phyloP scores from a whole-genome alignment of 2,797 vertebrate genomes.

The Brachyrhaphis roseni region DNA sequence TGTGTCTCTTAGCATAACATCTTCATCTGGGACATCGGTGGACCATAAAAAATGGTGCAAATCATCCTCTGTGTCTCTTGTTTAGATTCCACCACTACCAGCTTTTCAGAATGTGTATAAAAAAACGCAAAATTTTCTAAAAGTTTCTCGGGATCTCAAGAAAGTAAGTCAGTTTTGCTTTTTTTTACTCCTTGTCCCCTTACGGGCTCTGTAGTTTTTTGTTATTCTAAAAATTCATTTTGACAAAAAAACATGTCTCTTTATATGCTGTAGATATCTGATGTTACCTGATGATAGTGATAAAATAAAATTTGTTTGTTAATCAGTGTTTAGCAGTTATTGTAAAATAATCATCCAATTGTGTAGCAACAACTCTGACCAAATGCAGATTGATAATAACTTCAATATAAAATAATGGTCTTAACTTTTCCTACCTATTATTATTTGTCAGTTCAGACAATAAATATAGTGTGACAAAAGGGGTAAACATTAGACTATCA shows the following conservation, averaged over 20 bases:
- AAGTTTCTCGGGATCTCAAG: no score
- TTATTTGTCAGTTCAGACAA: not conserved
- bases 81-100: no score
- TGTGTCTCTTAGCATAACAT: no score
- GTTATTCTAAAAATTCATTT: not conserved
- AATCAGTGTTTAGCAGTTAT: constrained; percentile 1
- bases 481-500: not conserved
- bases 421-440: not conserved
- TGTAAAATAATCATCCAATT: not conserved
- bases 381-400: not conserved
- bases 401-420: not conserved
- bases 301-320: not conserved
- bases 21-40: no score
- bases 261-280: not conserved
- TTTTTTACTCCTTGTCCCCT: no score
- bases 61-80: no score
- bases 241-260: not conserved
- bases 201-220: no score
- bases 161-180: no score
- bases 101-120: no score
- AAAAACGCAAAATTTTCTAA: no score
- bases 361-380: not conserved
- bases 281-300: not conserved
- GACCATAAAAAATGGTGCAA: no score
- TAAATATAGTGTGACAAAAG: not conserved